phyloP scores from a whole-genome alignment of 1,140 invertebrate species.

The Globodera rostochiensis region DNA sequence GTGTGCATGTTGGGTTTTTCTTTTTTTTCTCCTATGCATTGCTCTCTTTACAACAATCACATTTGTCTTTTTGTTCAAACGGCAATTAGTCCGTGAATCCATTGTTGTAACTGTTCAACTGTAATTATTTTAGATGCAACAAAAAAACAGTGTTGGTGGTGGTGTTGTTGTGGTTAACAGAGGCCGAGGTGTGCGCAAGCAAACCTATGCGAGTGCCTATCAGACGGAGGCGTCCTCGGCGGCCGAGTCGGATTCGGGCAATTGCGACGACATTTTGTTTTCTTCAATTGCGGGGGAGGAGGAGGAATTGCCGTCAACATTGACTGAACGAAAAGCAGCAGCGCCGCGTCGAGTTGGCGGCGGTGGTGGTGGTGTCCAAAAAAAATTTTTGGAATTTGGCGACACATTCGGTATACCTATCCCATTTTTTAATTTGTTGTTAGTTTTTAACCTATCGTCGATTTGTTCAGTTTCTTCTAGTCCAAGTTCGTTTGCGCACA shows the following conservation, averaged over 20 bases:
- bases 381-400: not conserved
- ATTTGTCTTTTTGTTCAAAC: too few relatives aligned
- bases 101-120: too few relatives aligned
- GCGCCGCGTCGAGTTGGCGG: too few relatives aligned
- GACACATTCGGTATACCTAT: not conserved
- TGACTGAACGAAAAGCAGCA: not conserved
- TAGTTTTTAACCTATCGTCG: not conserved
- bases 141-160: not conserved
- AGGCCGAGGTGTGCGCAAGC: slow-evolving; percentile 4
- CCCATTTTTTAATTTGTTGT: not conserved
- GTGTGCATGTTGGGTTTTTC: too few relatives aligned
- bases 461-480: slow-evolving; percentile 29
- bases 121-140: not conserved
- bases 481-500: slow-evolving; percentile 37
- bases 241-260: slow-evolving; percentile 6
- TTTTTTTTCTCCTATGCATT: too few relatives aligned
- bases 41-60: too few relatives aligned
- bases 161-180: not conserved
- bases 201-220: slow-evolving; percentile 11
- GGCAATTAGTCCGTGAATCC: too few relatives aligned
- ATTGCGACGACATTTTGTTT: not conserved
- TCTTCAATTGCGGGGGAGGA: not conserved
- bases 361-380: not conserved
- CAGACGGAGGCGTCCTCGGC: slow-evolving; percentile 35
- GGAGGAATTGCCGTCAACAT: not conserved